Conservation (phyloP, 2,797 vertebrate species). For the Cryptoblepharus egeriae region DNA sequence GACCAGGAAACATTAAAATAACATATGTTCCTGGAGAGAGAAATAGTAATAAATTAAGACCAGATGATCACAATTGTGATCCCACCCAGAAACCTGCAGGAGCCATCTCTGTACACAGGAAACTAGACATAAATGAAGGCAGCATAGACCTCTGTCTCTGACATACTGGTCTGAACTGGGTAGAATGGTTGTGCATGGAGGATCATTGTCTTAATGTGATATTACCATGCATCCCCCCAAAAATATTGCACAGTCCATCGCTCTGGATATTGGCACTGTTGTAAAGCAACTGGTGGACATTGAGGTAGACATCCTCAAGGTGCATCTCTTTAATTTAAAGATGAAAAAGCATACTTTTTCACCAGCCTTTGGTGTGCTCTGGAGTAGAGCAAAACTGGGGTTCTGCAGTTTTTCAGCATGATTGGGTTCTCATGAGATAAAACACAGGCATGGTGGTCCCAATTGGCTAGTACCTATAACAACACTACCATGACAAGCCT, state of each 20-base stretch:
- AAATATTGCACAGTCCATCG: neutral
- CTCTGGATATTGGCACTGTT: no score
- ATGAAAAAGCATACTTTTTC: no score
- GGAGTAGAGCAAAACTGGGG: no score
- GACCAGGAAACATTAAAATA: conserved; percentile 61
- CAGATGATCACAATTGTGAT: conserved; percentile 70
- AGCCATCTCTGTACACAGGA: conserved; percentile 21
- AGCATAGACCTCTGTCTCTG: neutral
- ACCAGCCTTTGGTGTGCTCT: no score
- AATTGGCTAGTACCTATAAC: no score
- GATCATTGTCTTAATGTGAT: neutral
- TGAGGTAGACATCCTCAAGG: no score
- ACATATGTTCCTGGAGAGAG: conserved; percentile 64
- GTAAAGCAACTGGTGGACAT: no score
- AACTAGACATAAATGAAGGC: neutral
- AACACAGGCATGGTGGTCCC: no score
- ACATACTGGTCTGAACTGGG: neutral
- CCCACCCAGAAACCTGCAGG: conserved; percentile 60
- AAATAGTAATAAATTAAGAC: conserved; percentile 61
- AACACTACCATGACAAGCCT: no score
- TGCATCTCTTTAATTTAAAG: no score
- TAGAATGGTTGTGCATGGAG: neutral
- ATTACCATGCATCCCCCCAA: neutral
- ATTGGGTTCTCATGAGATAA: no score
- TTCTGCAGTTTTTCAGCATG: no score